Evolutionary conservation across 2,888 invertebrate species (phyloP).

Genomic region (Anthoptus insignis): DNA sequence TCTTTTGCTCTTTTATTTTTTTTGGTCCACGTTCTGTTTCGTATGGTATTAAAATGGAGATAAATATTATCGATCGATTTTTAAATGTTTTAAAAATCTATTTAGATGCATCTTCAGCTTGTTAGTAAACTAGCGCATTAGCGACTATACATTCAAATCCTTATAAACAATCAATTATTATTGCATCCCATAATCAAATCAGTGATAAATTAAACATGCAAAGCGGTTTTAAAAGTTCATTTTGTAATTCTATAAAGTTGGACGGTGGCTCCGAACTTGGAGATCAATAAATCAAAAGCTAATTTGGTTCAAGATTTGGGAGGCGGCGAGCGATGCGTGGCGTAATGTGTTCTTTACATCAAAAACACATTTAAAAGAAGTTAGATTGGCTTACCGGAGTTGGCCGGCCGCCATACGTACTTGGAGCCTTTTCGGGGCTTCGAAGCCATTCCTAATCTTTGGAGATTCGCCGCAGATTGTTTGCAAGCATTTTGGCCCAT

Average conservation of each 20-base stretch:
- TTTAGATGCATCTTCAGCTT: too few species aligned
- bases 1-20: conserved; percentile 23
- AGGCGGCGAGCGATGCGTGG: conserved; percentile 74
- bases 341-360: conserved; percentile 85
- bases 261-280: conserved; percentile 40
- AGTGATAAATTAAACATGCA: conserved; percentile 8
- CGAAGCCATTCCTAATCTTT: conserved; percentile 79
- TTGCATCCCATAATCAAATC: not conserved
- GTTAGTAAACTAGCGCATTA: too few species aligned
- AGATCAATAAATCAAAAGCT: conserved; percentile 77
- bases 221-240: conserved; percentile 54
- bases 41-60: not conserved
- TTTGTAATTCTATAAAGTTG: conserved; percentile 25
- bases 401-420: conserved; percentile 81
- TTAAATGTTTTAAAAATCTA: too few species aligned
- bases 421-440: conserved; percentile 78
- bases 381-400: conserved; percentile 86
- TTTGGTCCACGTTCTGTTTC: not conserved
- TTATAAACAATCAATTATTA: too few species aligned
- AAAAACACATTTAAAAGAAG: conserved; percentile 87
- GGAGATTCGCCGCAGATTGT: conserved; percentile 82
- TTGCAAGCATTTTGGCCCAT: conserved; percentile 78
- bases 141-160: too few species aligned
- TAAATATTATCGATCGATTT: too few species aligned
- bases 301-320: conserved; percentile 77